Evolutionary conservation across 2,797 vertebrate genomes (phyloP), one percentile per base, ranked within the genome.

Genomic region (Calcarius lapponicus): DNA sequence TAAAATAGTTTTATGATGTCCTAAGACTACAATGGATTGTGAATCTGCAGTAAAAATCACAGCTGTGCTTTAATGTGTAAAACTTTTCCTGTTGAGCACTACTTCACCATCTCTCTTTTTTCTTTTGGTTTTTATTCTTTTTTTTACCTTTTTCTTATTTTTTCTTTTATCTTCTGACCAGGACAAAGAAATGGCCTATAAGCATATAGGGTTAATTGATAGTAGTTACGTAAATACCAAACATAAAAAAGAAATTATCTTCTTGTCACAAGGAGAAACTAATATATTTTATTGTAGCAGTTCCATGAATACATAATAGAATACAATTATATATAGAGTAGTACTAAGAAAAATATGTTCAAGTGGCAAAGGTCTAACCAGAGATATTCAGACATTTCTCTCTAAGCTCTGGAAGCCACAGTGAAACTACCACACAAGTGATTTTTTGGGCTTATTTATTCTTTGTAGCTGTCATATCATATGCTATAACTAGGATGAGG

Each of bases 31-130:
- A 94, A 85, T 78, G 50, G 67, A 70, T 21, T 91, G 32, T 78
- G 91, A 93, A 80, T 86, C 89, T 88, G 53, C 72, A 76, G 72
- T 76, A 78, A 93, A 96, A 95, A 91, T 70, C 79, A 50, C 17
- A 92, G 71, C 60, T 89, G 81, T 89, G 60, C 84, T 96, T 96
- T 93, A 64, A 80, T 91, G 71, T 85, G 48, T 76, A 87, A 91
- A 93, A 85, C 58, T 89, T 94, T 87, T 75, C 67, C 53, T 83
- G 51, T 80, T 89, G 84, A 91, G 36, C 24, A 15, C 18, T 91
- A 54, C n/a, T 69, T 29, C n/a, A 70, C 10, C 6, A 11, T 79
- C 24, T 64, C 7, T 64, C 9, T 61, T 31, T 51, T 60, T 18
- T 34, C 36, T 38, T 60, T 12, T 29, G 13, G 5, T 9, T 43